Base-by-base conservation (phyloP, 2,113 vertebrate genomes). In the Peromyscus leucopus region DNA sequence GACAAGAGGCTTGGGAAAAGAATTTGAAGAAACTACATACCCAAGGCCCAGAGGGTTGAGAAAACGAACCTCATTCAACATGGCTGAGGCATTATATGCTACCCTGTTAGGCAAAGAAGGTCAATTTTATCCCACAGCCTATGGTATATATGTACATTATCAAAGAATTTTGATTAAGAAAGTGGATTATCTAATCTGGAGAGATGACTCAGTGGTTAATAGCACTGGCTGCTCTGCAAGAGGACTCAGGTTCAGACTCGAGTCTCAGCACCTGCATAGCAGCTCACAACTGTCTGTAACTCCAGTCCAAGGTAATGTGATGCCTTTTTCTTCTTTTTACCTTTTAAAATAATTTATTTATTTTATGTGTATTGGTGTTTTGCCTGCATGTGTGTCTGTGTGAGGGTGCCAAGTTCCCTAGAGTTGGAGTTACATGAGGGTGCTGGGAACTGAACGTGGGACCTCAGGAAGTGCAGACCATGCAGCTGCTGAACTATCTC, bases 91-190 rank as follows among this genome's bases (percentile, higher is more conserved):
- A 75, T 42, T 80, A 93, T 10, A 31, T 69, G 16, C 78, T 79
- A 80, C 24, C 19, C 36, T 86, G 71, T 51, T 67, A 85, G 42
- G n/a, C 16, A 97, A 97, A 90, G 39, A 89, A 82, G 51, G 63
- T 71, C 79, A 74, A 28, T 93, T 93, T 86, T 42, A 75, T 89
- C 6, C 51, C 78, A 39, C 39, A 48, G 36, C 72, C 65, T 82
- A 69, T 17, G 13, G 13, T 42, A 31, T 46, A 26, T 63, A 42
- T 63, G 26, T 46, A 39, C 26, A 19, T 17, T 46, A 63, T 65
- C 39, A 46, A 65, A 65, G 26, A 39, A 61, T 84, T 96, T 87
- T 69, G 26, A 95, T 67, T 48, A 90, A 3, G 28, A 96, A 95
- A 94, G 16, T 42, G 13, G 26, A 5, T 84, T 85, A 31, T 85